These are phyloP conservation scores for Eristalis tenax DNA, from an alignment of 2,888 invertebrate species.

Conservation along the genomic window DNA sequence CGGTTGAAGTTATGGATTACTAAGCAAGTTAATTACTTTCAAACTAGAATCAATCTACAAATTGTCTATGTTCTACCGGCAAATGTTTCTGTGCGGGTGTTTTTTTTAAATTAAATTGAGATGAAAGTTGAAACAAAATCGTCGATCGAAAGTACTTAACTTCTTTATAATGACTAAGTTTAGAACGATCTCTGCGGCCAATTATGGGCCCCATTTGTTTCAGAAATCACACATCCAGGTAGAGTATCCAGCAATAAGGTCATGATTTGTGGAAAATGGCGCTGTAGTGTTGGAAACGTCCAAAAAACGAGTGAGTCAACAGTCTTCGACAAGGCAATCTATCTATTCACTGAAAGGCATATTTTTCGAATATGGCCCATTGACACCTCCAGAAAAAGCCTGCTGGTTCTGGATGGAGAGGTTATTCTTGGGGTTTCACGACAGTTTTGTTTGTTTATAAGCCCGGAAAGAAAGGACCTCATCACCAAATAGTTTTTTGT, in stretches of 20 bases:
- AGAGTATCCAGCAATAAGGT: not conserved
- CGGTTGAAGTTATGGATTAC: slow-evolving; percentile 28
- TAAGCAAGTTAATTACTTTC: slow-evolving; percentile 28
- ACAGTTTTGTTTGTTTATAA: too few species aligned
- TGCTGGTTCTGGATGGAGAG: too few species aligned
- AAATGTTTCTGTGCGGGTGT: not conserved
- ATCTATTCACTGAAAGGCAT: too few species aligned
- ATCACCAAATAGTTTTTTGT: too few species aligned
- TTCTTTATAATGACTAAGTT: not conserved
- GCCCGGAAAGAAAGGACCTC: too few species aligned
- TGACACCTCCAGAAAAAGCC: too few species aligned
- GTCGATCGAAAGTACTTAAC: not conserved
- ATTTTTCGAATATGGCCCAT: too few species aligned
- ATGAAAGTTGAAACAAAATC: not conserved
- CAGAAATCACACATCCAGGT: not conserved
- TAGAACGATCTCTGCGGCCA: not conserved
- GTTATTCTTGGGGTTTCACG: too few species aligned
- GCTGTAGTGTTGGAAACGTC: not conserved
- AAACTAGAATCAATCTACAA: not conserved
- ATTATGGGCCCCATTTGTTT: not conserved
- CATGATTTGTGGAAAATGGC: not conserved
- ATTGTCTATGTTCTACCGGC: not conserved
- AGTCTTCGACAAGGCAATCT: too few species aligned
- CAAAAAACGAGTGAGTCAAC: too few species aligned
- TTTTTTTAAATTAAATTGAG: not conserved